A percentile compares a stretch with the other conserved stretches of the same genome.
phyloP scores from a whole-genome alignment of 92 coral and sea anemone species.

The Umimayanthus chanpuru region DNA sequence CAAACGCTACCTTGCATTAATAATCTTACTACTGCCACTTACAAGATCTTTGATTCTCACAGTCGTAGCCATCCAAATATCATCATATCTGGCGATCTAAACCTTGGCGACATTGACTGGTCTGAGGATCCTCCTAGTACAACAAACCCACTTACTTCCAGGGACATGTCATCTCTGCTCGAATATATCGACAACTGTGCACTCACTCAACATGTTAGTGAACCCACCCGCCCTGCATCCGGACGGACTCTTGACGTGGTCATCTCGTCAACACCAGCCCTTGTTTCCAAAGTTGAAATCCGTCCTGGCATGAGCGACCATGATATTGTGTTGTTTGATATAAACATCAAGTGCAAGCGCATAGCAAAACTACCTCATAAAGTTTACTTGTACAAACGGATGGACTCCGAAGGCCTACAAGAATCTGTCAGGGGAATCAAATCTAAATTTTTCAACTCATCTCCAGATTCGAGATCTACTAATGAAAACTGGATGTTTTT shows the following conservation, averaged over 20 bases:
- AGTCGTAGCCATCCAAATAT: no score
- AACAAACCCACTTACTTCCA: constrained; percentile 9
- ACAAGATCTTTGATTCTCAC: no score
- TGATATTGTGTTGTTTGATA: background rate
- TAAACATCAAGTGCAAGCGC: constrained; percentile 12
- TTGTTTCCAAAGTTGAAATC: background rate
- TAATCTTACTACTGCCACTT: no score
- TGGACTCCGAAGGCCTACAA: constrained; percentile 22
- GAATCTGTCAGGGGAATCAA: background rate
- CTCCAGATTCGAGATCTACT: constrained; percentile 13
- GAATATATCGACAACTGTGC: background rate
- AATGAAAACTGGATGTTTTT: background rate
- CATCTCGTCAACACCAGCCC: background rate
- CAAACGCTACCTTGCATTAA: no score
- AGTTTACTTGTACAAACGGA: constrained; percentile 3
- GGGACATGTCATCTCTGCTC: background rate
- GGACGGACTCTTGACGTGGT: background rate
- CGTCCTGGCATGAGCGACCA: background rate
- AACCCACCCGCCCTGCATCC: background rate
- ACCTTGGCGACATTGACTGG: no score
- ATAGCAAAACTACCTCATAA: constrained; percentile 12
- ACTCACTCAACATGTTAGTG: background rate
- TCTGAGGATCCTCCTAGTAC: constrained; percentile 4
- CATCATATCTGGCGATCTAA: no score
- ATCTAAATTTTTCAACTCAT: constrained; percentile 1